Conservation (phyloP, 2,888 invertebrate species). For the Bibio marci region DNA sequence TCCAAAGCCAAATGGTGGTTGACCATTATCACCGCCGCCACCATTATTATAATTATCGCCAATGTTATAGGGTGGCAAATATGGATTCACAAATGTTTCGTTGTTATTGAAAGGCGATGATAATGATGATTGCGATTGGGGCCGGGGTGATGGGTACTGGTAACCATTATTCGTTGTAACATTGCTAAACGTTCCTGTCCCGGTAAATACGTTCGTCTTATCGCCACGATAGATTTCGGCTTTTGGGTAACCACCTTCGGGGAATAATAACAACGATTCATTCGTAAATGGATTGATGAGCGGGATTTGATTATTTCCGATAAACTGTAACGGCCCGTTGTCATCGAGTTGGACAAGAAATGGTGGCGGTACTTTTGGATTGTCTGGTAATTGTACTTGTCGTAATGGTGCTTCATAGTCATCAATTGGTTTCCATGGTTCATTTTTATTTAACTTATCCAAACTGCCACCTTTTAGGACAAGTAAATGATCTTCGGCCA, state of each 20-base stretch:
- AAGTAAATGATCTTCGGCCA: slow-evolving; percentile 73
- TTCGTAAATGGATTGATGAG: slow-evolving; percentile 38
- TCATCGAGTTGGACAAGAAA: slow-evolving; percentile 82
- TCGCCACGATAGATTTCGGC: slow-evolving; percentile 19
- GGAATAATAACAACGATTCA: slow-evolving; percentile 50
- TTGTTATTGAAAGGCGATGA: slow-evolving; percentile 33
- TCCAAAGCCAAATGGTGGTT: slow-evolving; percentile 16
- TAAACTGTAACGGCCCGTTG: slow-evolving; percentile 71
- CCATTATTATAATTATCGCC: slow-evolving; percentile 12
- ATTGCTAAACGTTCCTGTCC: slow-evolving; percentile 34
- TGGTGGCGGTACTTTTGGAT: slow-evolving; percentile 77
- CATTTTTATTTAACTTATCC: slow-evolving; percentile 26
- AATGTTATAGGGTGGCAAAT: too few relatives aligned
- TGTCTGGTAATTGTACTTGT: slow-evolving; percentile 67
- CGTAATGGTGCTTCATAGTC: slow-evolving; percentile 66
- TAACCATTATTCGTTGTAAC: slow-evolving; percentile 22
- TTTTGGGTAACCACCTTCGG: slow-evolving; percentile 25
- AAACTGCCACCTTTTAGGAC: slow-evolving; percentile 65
- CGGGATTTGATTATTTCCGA: slow-evolving; percentile 52
- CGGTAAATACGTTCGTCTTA: slow-evolving; percentile 37
- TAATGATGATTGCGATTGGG: slow-evolving; percentile 20
- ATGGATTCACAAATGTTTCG: slow-evolving; percentile 19
- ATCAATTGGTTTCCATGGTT: slow-evolving; percentile 68
- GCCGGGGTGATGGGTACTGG: slow-evolving; percentile 42
- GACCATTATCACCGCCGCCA: slow-evolving; percentile 10